These are phyloP conservation scores for Argentina silus DNA, from an alignment of 2,797 vertebrate genomes.

Conservation along the genomic window DNA sequence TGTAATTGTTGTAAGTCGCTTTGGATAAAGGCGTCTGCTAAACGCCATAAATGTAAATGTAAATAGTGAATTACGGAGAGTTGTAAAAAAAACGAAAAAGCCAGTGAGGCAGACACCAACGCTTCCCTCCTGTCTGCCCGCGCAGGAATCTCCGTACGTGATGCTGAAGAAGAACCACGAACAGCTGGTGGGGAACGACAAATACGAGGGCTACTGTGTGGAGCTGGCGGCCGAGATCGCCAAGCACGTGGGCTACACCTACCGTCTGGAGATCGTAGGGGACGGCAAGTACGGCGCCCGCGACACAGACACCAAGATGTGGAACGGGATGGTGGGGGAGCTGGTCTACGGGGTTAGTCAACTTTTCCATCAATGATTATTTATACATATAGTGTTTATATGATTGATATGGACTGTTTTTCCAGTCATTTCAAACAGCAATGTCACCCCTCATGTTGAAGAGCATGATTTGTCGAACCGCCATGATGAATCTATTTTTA, in stretches of 20 bases:
- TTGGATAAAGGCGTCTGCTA: too few species aligned
- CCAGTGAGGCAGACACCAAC: background rate
- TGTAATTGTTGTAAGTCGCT: too few species aligned
- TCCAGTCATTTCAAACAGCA: too few species aligned
- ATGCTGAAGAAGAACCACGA: slow-evolving; percentile 99
- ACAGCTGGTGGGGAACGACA: slow-evolving; percentile 91
- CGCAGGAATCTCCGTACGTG: slow-evolving; percentile 95
- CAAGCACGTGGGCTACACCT: slow-evolving; percentile 93
- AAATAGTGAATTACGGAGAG: too few species aligned
- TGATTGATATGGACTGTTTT: too few species aligned
- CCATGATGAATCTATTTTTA: too few species aligned
- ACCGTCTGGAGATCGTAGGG: slow-evolving; percentile 90
- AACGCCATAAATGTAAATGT: too few species aligned
- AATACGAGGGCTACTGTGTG: slow-evolving; percentile 95
- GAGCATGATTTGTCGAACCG: too few species aligned
- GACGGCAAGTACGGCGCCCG: slow-evolving; percentile 94
- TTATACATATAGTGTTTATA: too few species aligned
- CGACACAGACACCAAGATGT: slow-evolving; percentile 86
- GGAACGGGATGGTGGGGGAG: slow-evolving; percentile 99
- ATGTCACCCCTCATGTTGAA: too few species aligned
- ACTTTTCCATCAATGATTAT: background rate
- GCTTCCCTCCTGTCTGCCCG: background rate
- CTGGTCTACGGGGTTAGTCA: slow-evolving; percentile 93
- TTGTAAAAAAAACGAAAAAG: too few species aligned
- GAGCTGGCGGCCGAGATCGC: slow-evolving; percentile 94